A percentile compares a stretch with the other conserved stretches of the same genome.
Conservation (phyloP, 2,797 vertebrate species). For the Agapornis canus region DNA sequence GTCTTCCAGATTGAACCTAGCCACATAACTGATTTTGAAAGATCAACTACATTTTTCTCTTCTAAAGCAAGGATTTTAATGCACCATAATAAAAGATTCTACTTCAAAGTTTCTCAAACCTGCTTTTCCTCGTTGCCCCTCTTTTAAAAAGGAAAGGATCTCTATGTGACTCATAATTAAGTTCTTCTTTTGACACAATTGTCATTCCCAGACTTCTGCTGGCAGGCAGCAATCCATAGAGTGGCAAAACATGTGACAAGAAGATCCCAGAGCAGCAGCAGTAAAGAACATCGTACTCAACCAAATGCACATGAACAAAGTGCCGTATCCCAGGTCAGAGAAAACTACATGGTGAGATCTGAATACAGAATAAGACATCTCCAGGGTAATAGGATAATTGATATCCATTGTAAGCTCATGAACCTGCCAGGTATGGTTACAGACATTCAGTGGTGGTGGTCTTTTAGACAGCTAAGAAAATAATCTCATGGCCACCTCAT, state of each 20-base stretch:
- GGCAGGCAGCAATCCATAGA: neutral
- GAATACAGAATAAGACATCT: neutral
- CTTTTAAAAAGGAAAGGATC: neutral
- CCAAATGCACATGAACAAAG: neutral
- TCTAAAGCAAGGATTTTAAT: neutral
- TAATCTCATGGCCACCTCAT: neutral
- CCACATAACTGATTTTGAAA: neutral
- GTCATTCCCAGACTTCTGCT: neutral
- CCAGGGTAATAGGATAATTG: neutral
- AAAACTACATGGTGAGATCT: neutral
- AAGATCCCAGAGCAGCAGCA: neutral
- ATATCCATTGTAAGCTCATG: fast-evolving
- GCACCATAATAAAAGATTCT: neutral
- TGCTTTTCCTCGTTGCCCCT: neutral
- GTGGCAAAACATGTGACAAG: neutral
- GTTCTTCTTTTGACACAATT: neutral
- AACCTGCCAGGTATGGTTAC: neutral
- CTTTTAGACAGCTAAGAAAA: neutral
- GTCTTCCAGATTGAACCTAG: neutral
- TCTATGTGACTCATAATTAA: neutral
- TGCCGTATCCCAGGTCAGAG: neutral
- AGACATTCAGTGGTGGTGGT: neutral
- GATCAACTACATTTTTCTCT: neutral
- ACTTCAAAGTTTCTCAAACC: neutral
- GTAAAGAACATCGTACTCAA: neutral